Conservation (phyloP, 2,888 invertebrate genomes). For the Galerucella nymphaeae region DNA sequence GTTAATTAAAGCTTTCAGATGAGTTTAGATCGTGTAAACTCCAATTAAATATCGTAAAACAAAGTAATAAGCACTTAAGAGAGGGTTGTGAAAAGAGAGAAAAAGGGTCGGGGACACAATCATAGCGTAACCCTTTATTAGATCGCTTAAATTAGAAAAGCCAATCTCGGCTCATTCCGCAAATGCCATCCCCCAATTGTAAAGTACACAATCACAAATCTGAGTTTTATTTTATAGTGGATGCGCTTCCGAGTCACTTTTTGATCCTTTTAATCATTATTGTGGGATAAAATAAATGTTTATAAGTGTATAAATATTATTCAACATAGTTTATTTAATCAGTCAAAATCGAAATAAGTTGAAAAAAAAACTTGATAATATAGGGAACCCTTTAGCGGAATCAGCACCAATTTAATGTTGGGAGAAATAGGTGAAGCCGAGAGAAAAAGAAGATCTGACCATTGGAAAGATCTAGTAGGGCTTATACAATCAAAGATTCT, state of each 20-base stretch:
- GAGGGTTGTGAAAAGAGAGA: constrained; percentile 42
- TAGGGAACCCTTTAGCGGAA: too few species aligned
- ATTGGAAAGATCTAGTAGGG: too few species aligned
- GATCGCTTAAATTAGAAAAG: constrained; percentile 63
- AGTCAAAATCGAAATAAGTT: too few species aligned
- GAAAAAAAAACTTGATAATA: too few species aligned
- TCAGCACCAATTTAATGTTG: too few species aligned
- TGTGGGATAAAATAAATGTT: background rate
- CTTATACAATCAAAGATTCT: too few species aligned
- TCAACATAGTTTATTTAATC: too few species aligned
- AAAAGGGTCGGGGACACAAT: constrained; percentile 56
- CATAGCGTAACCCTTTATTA: constrained; percentile 60
- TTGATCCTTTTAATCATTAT: background rate
- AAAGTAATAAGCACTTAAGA: constrained; percentile 59
- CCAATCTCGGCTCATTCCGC: constrained; percentile 61
- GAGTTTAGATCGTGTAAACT: constrained; percentile 57
- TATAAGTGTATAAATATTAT: too few species aligned
- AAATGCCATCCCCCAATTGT: constrained; percentile 60
- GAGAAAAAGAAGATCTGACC: too few species aligned
- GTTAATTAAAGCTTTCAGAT: constrained; percentile 60
- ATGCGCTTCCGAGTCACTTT: constrained; percentile 50
- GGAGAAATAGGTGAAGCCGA: too few species aligned
- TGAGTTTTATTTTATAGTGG: constrained; percentile 53
- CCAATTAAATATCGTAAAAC: constrained; percentile 61
- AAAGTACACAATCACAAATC: constrained; percentile 61